Evolutionary conservation across 2,797 vertebrate species (phyloP), one percentile per base, ranked within the genome.

Genomic region (Sebastes kiyomatsui): DNA sequence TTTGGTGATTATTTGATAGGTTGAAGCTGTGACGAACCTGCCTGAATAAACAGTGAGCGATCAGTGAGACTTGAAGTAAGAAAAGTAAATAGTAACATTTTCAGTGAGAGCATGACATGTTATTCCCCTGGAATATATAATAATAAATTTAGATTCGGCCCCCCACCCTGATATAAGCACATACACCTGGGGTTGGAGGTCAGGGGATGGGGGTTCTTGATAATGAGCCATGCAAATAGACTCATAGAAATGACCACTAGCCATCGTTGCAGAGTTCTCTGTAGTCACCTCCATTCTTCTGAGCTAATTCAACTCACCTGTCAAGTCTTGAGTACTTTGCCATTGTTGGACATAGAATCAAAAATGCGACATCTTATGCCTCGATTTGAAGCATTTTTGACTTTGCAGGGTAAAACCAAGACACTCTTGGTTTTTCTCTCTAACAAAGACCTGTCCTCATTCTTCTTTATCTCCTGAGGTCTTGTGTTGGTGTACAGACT

Each of bases 351-450:
- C 81, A 54, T 30, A 7, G 64, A 72, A 75, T 90, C 85, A 85
- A 88, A 92, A 92, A 90, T 88, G 81, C 59, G 16, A 87, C 82
- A 88, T 88, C 28, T 81, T 83, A 55, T 46, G 78, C 84, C 84
- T 93, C 72, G 78, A 92, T 90, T 85, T 86, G 69, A 84, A 90
- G 87, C 92, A 88, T 91, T 93, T 92, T 89, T 93, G 83, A 91
- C 81, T 80, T 82, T 72, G 18, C 20, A 1, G 67, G 75, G 69
- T 70, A 32, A 90, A 88, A 86, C 72, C 89, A 82, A 80, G 87
- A 88, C 78, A 2, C 76, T 81, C 82, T 81, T 66, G 89, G 82
- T 80, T 85, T 85, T 87, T 72, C 72, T 81, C 70, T 68, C 32
- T 35, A 80, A 81, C 75, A 73, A 72, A 79, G 72, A 79, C 62